These are phyloP conservation scores for Tringa solitaria DNA, from an alignment of 2,113 vertebrate species.

Conservation along the genomic window DNA sequence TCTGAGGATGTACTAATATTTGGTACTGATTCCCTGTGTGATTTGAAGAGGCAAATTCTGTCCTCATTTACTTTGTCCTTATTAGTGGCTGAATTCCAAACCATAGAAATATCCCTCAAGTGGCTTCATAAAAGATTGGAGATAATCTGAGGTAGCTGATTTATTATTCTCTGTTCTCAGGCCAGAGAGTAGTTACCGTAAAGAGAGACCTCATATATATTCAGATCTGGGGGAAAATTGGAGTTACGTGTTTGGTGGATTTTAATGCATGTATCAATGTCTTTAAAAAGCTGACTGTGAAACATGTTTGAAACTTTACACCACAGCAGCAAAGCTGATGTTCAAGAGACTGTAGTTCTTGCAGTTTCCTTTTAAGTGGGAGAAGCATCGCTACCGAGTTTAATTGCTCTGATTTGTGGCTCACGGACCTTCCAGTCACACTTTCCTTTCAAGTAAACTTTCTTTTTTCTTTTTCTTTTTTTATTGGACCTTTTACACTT, in stretches of 20 bases:
- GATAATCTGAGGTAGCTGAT: neutral
- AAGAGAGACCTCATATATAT: neutral
- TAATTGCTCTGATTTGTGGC: conserved; percentile 35
- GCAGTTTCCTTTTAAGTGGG: neutral
- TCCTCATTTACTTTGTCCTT: conserved; percentile 21
- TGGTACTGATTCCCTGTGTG: neutral
- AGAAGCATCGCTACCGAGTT: neutral
- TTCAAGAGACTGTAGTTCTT: conserved; percentile 14
- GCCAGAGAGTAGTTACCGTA: neutral
- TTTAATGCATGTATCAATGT: neutral
- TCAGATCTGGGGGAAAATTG: neutral
- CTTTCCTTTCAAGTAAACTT: conserved; percentile 56
- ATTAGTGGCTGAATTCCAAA: conserved; percentile 11
- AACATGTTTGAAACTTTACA: neutral
- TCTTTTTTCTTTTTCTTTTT: neutral
- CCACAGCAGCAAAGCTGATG: neutral
- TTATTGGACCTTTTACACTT: conserved; percentile 30
- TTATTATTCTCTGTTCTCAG: neutral
- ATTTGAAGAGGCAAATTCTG: neutral
- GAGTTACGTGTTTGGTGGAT: conserved; percentile 1
- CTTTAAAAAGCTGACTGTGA: conserved; percentile 36
- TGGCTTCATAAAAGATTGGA: neutral
- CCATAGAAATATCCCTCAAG: neutral
- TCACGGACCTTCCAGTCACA: conserved; percentile 7
- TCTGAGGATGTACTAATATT: neutral